Conservation (phyloP, 2,113 vertebrate species). For the Eleginops maclovinus region DNA sequence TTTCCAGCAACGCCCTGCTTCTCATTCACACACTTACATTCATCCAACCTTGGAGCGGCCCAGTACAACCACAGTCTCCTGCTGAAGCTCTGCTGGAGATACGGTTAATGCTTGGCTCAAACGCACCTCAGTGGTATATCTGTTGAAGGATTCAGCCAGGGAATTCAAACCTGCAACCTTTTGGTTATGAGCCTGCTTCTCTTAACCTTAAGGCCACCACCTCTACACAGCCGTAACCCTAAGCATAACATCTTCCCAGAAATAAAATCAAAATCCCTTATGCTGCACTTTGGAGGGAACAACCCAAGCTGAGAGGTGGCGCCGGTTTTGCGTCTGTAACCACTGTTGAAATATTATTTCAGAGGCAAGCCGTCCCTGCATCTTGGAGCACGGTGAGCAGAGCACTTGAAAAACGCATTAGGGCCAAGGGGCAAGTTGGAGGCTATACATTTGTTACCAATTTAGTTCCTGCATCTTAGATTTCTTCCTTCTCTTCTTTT, state of each 20-base stretch:
- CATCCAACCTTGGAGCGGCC: constrained; percentile 40
- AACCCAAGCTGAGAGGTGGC: constrained; percentile 79
- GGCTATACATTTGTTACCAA: constrained; percentile 81
- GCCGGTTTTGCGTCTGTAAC: constrained; percentile 76
- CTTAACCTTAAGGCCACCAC: constrained; percentile 58
- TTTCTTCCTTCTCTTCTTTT: constrained; percentile 71
- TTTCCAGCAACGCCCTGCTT: constrained; percentile 53
- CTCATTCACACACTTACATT: constrained; percentile 43
- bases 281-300: constrained; percentile 79
- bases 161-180: constrained; percentile 52
- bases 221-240: constrained; percentile 36
- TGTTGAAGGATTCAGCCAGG: constrained; percentile 9
- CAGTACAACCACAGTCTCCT: constrained; percentile 41
- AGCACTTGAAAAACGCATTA: constrained; percentile 70
- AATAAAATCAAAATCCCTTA: constrained; percentile 79
- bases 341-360: constrained; percentile 85
- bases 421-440: constrained; percentile 67
- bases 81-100: constrained; percentile 29
- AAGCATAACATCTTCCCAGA: constrained; percentile 74
- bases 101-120: constrained; percentile 40
- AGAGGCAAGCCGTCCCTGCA: constrained; percentile 73
- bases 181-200: constrained; percentile 36
- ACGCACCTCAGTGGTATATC: constrained; percentile 24
- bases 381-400: constrained; percentile 66
- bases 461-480: constrained; percentile 77